Conservation (phyloP, 2,797 vertebrate species). For the Dermochelys coriacea region DNA sequence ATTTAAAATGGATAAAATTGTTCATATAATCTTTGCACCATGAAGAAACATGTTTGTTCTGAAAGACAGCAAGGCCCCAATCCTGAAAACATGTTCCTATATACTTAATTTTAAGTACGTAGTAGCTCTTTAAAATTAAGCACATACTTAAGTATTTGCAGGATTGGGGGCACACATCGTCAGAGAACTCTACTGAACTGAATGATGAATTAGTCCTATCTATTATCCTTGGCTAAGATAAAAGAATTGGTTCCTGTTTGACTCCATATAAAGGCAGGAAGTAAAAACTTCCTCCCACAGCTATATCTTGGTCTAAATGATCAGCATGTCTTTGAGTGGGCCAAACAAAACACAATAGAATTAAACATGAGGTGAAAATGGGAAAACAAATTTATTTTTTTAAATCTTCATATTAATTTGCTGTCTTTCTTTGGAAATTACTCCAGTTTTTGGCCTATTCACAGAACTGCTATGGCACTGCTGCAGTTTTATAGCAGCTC, state of each 20-base stretch:
- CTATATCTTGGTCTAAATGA: background rate
- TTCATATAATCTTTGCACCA: background rate
- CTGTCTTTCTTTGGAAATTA: background rate
- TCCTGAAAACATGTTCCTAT: conserved; percentile 1
- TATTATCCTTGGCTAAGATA: background rate
- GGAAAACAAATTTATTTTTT: background rate
- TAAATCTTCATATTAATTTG: background rate
- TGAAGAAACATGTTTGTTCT: background rate
- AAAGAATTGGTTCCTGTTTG: background rate
- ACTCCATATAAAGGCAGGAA: background rate
- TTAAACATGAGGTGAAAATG: no score
- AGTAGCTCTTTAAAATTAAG: background rate
- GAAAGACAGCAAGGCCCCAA: background rate
- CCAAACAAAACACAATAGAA: background rate
- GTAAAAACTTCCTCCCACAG: background rate
- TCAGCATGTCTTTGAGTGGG: background rate
- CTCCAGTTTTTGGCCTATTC: background rate
- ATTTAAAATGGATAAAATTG: background rate
- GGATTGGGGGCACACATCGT: background rate
- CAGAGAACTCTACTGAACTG: background rate
- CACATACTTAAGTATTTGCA: background rate
- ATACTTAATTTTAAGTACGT: background rate
- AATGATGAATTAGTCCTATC: background rate
- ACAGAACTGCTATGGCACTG: rapidly evolving
- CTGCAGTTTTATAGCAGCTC: background rate